A percentile compares a stretch with the other conserved stretches of the same genome.
These are phyloP conservation scores for Campoplex nolae DNA, from an alignment of 2,888 invertebrate species.

Conservation along the genomic window DNA sequence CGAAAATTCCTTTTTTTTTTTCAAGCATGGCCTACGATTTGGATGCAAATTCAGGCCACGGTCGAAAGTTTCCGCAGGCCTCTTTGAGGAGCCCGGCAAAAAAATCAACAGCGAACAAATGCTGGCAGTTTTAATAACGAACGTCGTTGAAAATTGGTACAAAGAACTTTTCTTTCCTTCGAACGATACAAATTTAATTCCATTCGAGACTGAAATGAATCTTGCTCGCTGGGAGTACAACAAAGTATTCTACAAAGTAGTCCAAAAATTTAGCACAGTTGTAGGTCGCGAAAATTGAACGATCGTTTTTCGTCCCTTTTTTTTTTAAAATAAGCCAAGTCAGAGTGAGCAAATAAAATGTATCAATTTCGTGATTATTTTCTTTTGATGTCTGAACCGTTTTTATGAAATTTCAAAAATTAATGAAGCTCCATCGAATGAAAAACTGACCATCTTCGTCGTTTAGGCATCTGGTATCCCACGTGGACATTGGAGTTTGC, in stretches of 20 bases:
- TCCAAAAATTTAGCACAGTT: not conserved
- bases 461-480: slow-evolving; percentile 74
- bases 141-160: not conserved
- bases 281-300: not conserved
- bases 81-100: not conserved
- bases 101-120: not conserved
- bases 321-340: not conserved
- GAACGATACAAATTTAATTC: not conserved
- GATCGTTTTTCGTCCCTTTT: not conserved
- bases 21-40: not conserved
- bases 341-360: not conserved
- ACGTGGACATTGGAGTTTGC: slow-evolving; percentile 39
- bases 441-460: slow-evolving; percentile 67
- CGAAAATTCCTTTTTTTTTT: not conserved
- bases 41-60: not conserved
- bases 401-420: not conserved
- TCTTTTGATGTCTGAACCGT: not conserved
- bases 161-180: not conserved
- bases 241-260: not conserved
- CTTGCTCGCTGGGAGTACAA: not conserved
- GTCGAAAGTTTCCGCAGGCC: not conserved
- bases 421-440: slow-evolving; percentile 66
- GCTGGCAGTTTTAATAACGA: not conserved
- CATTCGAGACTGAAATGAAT: not conserved
- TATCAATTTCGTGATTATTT: not conserved